Conservation (phyloP, 2,113 vertebrate species). For the Nicator chloris region DNA sequence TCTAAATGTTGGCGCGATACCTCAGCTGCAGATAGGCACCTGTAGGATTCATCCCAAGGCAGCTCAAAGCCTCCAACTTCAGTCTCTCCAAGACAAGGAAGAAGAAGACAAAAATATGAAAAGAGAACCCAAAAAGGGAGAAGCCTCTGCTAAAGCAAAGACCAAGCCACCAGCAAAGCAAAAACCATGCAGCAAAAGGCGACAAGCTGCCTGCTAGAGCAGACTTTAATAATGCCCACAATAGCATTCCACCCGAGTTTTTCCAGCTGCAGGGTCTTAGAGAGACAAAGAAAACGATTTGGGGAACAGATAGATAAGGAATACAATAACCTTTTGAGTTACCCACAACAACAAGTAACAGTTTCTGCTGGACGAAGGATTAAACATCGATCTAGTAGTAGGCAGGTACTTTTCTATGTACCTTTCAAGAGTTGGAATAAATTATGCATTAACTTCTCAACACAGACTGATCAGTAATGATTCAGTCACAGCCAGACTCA, state of each 20-base stretch:
- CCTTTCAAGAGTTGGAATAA: background rate
- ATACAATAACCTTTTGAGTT: background rate
- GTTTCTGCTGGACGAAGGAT: background rate
- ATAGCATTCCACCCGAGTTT: background rate
- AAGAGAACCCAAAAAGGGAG: background rate
- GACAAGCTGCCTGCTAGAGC: background rate
- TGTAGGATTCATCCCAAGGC: background rate
- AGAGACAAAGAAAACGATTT: background rate
- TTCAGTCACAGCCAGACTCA: background rate
- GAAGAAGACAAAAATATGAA: background rate
- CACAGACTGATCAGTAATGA: background rate
- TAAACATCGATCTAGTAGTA: background rate
- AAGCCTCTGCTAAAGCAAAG: background rate
- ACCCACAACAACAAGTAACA: background rate
- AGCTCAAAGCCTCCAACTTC: background rate
- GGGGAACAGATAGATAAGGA: background rate
- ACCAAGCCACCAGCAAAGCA: background rate
- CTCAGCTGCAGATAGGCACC: background rate
- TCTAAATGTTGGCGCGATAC: rapidly evolving
- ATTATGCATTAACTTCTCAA: background rate
- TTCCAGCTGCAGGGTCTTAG: background rate
- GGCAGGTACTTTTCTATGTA: background rate
- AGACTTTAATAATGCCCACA: background rate
- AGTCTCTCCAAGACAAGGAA: background rate
- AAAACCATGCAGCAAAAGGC: background rate